Evolutionary conservation across 1,140 invertebrate genomes (phyloP).

Genomic region (Drosophila kurseongensis): DNA sequence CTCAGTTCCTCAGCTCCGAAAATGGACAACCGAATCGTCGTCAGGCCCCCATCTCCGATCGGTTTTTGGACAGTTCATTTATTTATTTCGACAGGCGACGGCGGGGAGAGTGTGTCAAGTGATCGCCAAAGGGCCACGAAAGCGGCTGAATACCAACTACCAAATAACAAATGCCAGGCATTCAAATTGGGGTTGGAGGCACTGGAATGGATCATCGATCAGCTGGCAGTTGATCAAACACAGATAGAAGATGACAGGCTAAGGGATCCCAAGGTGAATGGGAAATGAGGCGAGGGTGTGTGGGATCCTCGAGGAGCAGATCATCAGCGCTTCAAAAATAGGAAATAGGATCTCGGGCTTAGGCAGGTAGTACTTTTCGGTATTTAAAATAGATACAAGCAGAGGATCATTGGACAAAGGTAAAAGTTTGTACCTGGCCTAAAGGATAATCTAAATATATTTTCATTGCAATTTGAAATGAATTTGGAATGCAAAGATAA

Average conservation of each 20-base stretch:
- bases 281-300: background rate
- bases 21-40: conserved; percentile 35
- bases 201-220: conserved; percentile 35
- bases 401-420: background rate
- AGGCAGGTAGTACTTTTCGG: background rate
- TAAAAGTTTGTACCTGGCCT: too few relatives aligned
- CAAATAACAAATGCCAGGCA: conserved; percentile 6
- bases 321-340: background rate
- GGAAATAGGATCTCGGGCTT: background rate
- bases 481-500: conserved; percentile 5
- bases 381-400: background rate
- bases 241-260: conserved; percentile 10
- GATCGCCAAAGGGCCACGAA: conserved; percentile 45
- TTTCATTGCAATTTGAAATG: background rate
- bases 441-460: background rate
- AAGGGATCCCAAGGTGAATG: conserved; percentile 4
- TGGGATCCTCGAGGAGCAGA: too few relatives aligned
- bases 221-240: conserved; percentile 35
- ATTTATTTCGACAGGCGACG: conserved; percentile 21
- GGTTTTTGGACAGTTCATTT: conserved; percentile 34
- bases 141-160: background rate
- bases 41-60: conserved; percentile 11
- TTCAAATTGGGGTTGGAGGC: conserved; percentile 5
- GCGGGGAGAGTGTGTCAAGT: conserved; percentile 52
- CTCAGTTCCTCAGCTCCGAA: conserved; percentile 2